These are phyloP conservation scores for Lacanobia oleracea DNA, from an alignment of 2,888 invertebrate genomes.

Conservation along the genomic window DNA sequence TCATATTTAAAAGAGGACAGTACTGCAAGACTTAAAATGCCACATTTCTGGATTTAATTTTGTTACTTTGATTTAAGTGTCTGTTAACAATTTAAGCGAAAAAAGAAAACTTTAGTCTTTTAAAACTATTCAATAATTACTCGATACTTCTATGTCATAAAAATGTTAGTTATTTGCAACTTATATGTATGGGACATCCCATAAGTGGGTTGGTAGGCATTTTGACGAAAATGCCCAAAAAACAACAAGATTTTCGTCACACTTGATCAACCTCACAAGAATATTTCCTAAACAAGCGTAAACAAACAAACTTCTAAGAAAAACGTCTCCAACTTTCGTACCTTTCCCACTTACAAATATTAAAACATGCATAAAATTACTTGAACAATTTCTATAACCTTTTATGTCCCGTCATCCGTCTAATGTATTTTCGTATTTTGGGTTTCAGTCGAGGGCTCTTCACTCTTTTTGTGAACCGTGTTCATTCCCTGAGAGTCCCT, in stretches of 20 bases:
- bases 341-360: constrained; percentile 80
- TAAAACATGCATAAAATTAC: constrained; percentile 86
- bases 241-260: background rate
- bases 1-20: too few species aligned
- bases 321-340: constrained; percentile 36
- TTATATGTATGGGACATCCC: too few species aligned
- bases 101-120: too few species aligned
- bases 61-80: too few species aligned
- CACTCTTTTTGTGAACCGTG: constrained; percentile 81
- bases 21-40: too few species aligned
- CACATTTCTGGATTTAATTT: too few species aligned
- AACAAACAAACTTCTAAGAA: constrained; percentile 30
- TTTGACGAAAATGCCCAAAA: too few species aligned
- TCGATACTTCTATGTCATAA: too few species aligned
- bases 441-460: constrained; percentile 77
- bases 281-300: constrained; percentile 21
- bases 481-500: constrained; percentile 72
- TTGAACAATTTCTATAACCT: constrained; percentile 75
- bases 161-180: too few species aligned
- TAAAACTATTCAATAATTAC: too few species aligned
- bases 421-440: constrained; percentile 86
- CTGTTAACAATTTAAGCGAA: too few species aligned
- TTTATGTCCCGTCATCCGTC: constrained; percentile 88
- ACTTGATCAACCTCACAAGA: constrained; percentile 23
- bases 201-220: too few species aligned